Base-by-base conservation (phyloP, 2,113 vertebrate genomes). In the Corythornis vintsioides region DNA sequence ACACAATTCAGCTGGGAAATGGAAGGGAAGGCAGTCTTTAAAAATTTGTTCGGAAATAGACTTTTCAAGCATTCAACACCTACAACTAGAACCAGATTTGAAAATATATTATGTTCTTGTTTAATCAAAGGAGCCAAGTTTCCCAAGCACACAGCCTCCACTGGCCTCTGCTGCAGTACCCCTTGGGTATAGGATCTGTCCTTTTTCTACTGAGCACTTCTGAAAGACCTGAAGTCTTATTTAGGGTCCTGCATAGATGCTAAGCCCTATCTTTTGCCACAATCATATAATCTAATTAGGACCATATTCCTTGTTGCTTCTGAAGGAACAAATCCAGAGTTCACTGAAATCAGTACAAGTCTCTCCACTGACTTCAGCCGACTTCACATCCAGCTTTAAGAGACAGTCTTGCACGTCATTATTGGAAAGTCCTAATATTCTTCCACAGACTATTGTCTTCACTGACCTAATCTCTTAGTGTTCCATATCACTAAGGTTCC, bases 141-240 rank as follows among this genome's bases (percentile, higher is more conserved):
- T 81, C 69, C 66, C 74, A 73, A 86, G 45, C 35, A 53, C 42
- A 20, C 18, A 31, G n/a, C 12, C 11, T 21, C 69, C 47, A n/a
- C 48, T 11, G 19, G 21, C 28, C 33, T 57, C 17, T n/a, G 33
- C 31, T 35, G 25, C 38, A 73, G 60, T 6, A 11, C 8, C 13
- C 19, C 26, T 13, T 0, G 22, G 48, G 16, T 16, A 11, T 1
- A 55, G 63, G 28, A 45, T 16, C 33, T 42, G 6, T 13, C 29
- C 20, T 20, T 53, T 83, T 88, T 50, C 64, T 86, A 59, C 59
- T 2, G 10, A 74, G 29, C 52, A 48, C 9, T 57, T 74, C 38
- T 73, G 38, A 89, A 88, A 69, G n/a, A 76, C 25, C 42, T 4
- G 15, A 42, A 15, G 15, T 43, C 29, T 73, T 59, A 18, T 53